Evolutionary conservation across 2,113 vertebrate species (phyloP).

Genomic region (Triplophysa tibetana): DNA sequence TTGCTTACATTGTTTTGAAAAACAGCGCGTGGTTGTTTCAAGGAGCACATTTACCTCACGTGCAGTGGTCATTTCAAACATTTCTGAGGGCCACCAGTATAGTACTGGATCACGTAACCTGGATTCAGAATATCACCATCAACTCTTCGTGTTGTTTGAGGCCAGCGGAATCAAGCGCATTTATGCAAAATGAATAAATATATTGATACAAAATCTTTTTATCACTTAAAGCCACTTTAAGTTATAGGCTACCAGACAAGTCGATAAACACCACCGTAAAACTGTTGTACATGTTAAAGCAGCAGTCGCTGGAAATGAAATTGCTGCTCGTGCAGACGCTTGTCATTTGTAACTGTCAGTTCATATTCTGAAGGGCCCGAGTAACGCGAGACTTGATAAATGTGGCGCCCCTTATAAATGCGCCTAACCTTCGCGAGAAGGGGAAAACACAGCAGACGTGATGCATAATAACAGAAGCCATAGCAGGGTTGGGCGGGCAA

Average conservation of each 20-base stretch:
- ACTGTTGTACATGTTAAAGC: conserved; percentile 38
- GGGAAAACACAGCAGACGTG: conserved; percentile 36
- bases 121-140: too few species aligned
- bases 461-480: conserved; percentile 49
- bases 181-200: too few species aligned
- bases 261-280: too few species aligned
- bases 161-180: too few species aligned
- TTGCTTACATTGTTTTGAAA: too few species aligned
- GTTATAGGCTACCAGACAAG: conserved; percentile 3
- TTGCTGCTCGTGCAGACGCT: conserved; percentile 60
- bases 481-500: conserved; percentile 7
- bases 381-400: conserved; percentile 66
- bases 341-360: conserved; percentile 73
- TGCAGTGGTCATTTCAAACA: too few species aligned
- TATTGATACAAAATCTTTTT: neutral
- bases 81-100: too few species aligned
- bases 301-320: conserved; percentile 61
- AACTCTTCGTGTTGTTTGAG: too few species aligned
- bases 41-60: too few species aligned
- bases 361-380: conserved; percentile 59
- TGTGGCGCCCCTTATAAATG: conserved; percentile 69
- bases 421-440: conserved; percentile 63
- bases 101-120: too few species aligned
- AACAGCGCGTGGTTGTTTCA: too few species aligned
- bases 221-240: conserved; percentile 15